Evolutionary conservation across 2,888 invertebrate genomes (phyloP).

Genomic region (Stenodema calcarata): DNA sequence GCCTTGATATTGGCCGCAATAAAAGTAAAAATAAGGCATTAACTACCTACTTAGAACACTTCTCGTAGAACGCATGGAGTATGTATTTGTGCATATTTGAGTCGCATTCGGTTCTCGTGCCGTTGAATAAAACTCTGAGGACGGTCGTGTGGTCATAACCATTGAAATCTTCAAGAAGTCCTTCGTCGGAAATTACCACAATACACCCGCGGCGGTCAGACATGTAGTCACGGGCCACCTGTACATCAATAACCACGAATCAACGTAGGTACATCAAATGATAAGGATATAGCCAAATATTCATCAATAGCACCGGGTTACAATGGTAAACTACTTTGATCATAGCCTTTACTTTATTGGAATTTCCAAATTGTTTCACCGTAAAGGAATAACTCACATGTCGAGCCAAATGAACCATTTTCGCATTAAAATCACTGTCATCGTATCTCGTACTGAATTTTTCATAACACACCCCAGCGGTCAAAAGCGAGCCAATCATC

Average conservation of each 20-base stretch:
- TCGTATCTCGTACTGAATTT: background rate
- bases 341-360: background rate
- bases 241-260: background rate
- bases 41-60: constrained; percentile 15
- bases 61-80: constrained; percentile 25
- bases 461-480: background rate
- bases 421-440: background rate
- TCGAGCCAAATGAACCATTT: constrained; percentile 40
- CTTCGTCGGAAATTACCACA: constrained; percentile 47
- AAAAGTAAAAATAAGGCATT: no score
- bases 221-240: constrained; percentile 24
- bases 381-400: background rate
- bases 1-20: no score
- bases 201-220: constrained; percentile 25
- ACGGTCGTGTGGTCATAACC: background rate
- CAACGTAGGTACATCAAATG: background rate
- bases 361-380: background rate
- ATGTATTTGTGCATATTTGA: constrained; percentile 14
- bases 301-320: no score
- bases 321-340: no score
- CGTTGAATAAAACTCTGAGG: constrained; percentile 18
- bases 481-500: background rate
- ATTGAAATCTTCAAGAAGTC: constrained; percentile 36
- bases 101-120: background rate
- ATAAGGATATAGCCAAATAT: no score